phyloP scores from a whole-genome alignment of 2,888 invertebrate genomes.

The Drosophila peninsularis region DNA sequence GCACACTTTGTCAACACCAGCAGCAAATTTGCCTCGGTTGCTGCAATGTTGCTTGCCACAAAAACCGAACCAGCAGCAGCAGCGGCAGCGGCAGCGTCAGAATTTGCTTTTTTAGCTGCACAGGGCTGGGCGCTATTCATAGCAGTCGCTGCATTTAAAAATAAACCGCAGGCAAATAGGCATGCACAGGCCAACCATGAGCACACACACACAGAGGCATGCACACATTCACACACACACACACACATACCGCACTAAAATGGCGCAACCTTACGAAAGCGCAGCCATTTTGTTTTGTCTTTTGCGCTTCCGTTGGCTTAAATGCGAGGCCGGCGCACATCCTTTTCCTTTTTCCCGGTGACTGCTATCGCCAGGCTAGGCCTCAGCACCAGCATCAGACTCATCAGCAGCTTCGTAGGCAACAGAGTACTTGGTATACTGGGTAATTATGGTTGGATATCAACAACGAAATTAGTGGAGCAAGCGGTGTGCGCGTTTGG shows the following conservation, averaged over 20 bases:
- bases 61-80: constrained; percentile 36
- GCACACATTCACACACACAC: neutral
- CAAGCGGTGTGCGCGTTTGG: constrained; percentile 37
- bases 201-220: constrained; percentile 7
- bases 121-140: constrained; percentile 67
- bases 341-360: constrained; percentile 45
- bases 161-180: constrained; percentile 75
- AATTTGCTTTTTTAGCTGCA: constrained; percentile 45
- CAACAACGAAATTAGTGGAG: constrained; percentile 62
- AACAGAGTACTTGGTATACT: constrained; percentile 12
- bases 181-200: constrained; percentile 25
- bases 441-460: constrained; percentile 70
- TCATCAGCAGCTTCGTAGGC: constrained; percentile 14
- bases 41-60: constrained; percentile 45
- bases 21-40: constrained; percentile 37
- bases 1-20: constrained; percentile 72
- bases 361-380: constrained; percentile 23
- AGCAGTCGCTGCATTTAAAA: constrained; percentile 70
- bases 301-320: constrained; percentile 73
- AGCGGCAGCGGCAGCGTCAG: too few species aligned
- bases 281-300: constrained; percentile 77
- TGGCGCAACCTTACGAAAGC: constrained; percentile 71
- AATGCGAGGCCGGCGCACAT: constrained; percentile 68
- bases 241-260: constrained; percentile 47
- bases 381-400: constrained; percentile 8